Conservation (phyloP, 2,113 vertebrate genomes). For the Pachycephala philippinensis region DNA sequence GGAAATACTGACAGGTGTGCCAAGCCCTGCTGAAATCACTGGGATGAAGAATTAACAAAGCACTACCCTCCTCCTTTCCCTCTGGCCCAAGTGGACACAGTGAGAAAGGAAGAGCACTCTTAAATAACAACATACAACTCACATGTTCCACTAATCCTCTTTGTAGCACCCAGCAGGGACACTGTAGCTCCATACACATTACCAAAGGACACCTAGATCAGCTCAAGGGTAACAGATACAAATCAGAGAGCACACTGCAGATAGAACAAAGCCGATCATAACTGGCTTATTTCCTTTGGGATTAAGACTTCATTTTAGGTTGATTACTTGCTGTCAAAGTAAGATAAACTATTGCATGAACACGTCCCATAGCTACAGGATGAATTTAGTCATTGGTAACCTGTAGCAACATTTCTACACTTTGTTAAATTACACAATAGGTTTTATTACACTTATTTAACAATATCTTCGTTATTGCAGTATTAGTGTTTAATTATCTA, state of each 20-base stretch:
- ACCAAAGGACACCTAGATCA: neutral
- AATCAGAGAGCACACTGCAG: neutral
- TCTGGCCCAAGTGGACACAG: neutral
- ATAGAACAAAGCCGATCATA: neutral
- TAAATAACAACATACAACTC: neutral
- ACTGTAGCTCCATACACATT: neutral
- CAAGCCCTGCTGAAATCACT: neutral
- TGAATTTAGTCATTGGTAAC: neutral
- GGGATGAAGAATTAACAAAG: neutral
- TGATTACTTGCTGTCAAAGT: neutral
- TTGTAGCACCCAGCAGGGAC: neutral
- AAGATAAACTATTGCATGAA: neutral
- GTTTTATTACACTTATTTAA: neutral
- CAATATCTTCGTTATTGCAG: neutral
- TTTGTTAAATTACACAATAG: neutral
- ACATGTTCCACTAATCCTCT: neutral
- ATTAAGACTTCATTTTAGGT: neutral
- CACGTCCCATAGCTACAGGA: neutral
- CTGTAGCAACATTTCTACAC: neutral
- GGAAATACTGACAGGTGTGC: neutral
- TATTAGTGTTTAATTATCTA: neutral
- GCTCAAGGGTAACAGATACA: neutral
- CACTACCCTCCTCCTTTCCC: neutral
- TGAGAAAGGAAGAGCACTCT: neutral
- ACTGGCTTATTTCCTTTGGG: neutral